Evolutionary conservation across 1,140 invertebrate genomes (phyloP).

Genomic region (Helicorthomorpha holstii): DNA sequence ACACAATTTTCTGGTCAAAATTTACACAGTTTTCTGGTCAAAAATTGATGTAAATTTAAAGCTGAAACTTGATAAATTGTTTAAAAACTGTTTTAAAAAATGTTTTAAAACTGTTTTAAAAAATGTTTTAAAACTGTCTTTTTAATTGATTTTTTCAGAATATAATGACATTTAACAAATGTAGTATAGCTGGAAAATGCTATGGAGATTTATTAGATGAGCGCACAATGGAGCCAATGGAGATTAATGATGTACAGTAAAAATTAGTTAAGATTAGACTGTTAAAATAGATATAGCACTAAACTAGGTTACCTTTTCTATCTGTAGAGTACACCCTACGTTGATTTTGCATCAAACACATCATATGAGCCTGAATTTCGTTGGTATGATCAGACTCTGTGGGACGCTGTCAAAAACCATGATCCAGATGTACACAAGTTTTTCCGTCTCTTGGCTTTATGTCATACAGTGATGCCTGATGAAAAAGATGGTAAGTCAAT

Average conservation of each 20-base stretch:
- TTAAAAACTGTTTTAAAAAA: constrained; percentile 9
- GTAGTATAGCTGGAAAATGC: constrained; percentile 76
- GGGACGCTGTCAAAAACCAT: constrained; percentile 57
- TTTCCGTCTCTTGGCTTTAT: constrained; percentile 74
- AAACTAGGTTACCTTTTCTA: constrained; percentile 7
- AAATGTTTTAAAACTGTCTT: too few species aligned
- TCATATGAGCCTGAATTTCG: constrained; percentile 80
- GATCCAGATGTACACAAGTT: constrained; percentile 63
- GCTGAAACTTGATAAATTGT: neutral
- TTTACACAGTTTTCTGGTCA: neutral
- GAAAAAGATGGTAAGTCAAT: constrained; percentile 52
- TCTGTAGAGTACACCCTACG: constrained; percentile 46
- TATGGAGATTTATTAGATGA: constrained; percentile 87
- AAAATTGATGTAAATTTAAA: neutral
- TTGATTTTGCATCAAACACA: constrained; percentile 89
- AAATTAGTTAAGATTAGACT: constrained; percentile 1
- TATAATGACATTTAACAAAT: constrained; percentile 99
- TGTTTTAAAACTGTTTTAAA: constrained; percentile 13
- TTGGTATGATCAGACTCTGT: constrained; percentile 75
- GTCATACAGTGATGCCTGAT: constrained; percentile 97
- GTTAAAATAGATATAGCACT: too few species aligned
- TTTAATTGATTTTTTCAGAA: too few species aligned
- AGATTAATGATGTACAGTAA: constrained; percentile 57
- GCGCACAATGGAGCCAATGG: constrained; percentile 66
- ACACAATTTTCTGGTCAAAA: too few species aligned